These are phyloP conservation scores for Acanthornis magna DNA, from an alignment of 2,797 vertebrate genomes.

Conservation along the genomic window DNA sequence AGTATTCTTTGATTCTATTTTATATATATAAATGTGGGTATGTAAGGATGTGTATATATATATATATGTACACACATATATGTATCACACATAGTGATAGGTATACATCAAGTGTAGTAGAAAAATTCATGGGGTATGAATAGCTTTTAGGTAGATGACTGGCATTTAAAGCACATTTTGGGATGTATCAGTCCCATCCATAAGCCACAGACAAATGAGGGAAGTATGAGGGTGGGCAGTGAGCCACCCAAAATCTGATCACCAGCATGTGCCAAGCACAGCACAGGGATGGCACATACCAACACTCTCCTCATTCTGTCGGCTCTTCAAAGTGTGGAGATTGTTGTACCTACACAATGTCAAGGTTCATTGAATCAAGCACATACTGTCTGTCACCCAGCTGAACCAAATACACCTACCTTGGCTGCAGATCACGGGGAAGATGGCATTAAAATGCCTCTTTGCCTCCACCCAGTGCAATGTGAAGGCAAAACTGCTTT, in stretches of 20 bases:
- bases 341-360: not conserved
- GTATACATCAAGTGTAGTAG: not conserved
- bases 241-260: not conserved
- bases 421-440: not conserved
- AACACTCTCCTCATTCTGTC: not conserved
- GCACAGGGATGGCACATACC: not conserved
- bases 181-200: not conserved
- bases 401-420: not conserved
- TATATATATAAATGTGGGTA: not conserved
- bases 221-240: not conserved
- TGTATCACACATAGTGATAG: not conserved
- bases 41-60: rapidly evolving
- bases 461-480: not conserved
- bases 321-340: not conserved
- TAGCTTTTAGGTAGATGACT: not conserved
- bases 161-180: not conserved
- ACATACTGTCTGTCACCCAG: not conserved
- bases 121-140: not conserved
- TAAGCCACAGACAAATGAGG: not conserved
- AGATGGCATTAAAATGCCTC: not conserved
- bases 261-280: not conserved
- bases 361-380: not conserved
- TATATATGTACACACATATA: too few species aligned
- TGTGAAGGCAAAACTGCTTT: not conserved
- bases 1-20: not conserved